Conservation (phyloP, 2,113 vertebrate genomes). For the Gallinago jamesoni region DNA sequence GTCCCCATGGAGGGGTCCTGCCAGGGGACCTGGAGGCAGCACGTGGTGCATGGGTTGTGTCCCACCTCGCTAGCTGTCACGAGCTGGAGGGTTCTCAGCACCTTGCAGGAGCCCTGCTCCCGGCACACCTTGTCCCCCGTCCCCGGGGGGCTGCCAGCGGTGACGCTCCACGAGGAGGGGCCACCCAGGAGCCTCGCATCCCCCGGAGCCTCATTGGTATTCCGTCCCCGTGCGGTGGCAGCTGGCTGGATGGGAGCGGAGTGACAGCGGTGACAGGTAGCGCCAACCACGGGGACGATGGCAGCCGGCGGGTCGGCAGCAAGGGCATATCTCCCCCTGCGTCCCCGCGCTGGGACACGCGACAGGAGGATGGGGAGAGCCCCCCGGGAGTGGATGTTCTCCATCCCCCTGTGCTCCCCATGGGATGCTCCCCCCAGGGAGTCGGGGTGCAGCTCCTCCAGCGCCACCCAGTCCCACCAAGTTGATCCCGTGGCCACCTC, state of each 20-base stretch:
- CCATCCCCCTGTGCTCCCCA: background rate
- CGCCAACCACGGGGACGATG: background rate
- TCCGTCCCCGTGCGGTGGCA: slow-evolving; percentile 31
- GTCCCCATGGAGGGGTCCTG: background rate
- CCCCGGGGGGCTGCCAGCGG: background rate
- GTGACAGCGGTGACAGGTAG: slow-evolving; percentile 67
- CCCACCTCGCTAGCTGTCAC: accelerated
- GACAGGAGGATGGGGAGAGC: accelerated
- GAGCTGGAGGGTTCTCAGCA: background rate
- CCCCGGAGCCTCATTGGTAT: slow-evolving; percentile 39
- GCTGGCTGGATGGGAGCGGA: slow-evolving; percentile 31
- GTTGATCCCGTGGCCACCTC: background rate
- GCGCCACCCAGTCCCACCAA: accelerated
- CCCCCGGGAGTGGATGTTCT: background rate
- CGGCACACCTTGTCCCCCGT: accelerated
- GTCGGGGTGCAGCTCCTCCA: accelerated
- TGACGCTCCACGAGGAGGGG: background rate
- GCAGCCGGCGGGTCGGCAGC: background rate
- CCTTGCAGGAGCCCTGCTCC: accelerated
- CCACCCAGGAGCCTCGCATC: background rate
- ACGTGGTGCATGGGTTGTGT: accelerated
- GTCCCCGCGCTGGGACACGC: accelerated
- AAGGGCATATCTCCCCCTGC: background rate
- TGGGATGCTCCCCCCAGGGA: background rate
- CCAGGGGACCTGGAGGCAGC: accelerated